Evolutionary conservation across 2,797 vertebrate genomes (phyloP).

Genomic region (Phaenicophaeus curvirostris): DNA sequence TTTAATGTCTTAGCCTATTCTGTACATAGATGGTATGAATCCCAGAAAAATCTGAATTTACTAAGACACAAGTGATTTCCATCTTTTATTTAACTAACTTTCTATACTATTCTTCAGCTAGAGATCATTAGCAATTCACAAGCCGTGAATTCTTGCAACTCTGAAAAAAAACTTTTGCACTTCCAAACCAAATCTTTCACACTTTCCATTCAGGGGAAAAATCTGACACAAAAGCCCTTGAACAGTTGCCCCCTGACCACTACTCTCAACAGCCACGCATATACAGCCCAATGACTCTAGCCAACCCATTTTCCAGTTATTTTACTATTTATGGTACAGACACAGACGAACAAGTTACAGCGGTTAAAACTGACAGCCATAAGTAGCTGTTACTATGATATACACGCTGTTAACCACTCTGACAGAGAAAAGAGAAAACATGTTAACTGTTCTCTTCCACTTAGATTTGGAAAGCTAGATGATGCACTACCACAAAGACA

Average conservation of each 20-base stretch:
- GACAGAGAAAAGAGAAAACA: not conserved
- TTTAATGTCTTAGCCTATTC: not conserved
- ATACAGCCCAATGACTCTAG: not conserved
- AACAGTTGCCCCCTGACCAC: not conserved
- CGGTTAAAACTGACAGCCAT: not conserved
- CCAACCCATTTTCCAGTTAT: not conserved
- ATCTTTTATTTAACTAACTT: not conserved
- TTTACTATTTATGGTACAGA: slow-evolving; percentile 18
- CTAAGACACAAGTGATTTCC: not conserved
- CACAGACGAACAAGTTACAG: not conserved
- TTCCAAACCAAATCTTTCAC: not conserved
- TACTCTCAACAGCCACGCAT: not conserved
- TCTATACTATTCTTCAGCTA: not conserved
- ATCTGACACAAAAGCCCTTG: not conserved
- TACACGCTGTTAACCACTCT: not conserved
- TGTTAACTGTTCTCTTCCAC: not conserved
- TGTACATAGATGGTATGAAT: not conserved
- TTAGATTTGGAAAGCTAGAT: not conserved
- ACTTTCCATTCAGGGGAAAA: not conserved
- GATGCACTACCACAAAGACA: not conserved
- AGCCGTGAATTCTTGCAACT: not conserved
- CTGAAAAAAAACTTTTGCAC: not conserved
- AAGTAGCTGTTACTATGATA: slow-evolving; percentile 5
- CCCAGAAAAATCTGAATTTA: not conserved
- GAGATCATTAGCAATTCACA: not conserved